phyloP scores from a whole-genome alignment of 2,113 vertebrate genomes.

The Circaetus gallicus region DNA sequence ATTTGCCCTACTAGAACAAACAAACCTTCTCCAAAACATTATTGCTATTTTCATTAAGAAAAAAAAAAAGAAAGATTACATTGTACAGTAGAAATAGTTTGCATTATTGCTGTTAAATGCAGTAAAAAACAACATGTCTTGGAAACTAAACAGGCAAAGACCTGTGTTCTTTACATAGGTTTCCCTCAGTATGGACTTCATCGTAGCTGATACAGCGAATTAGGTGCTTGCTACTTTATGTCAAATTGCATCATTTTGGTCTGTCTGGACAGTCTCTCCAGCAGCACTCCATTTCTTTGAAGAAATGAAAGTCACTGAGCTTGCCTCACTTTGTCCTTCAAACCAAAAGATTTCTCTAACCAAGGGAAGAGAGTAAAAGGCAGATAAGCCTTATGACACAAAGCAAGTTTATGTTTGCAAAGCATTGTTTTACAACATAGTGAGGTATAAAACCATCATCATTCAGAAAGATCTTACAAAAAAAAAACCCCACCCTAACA shows the following conservation, averaged over 20 bases:
- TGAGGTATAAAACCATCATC: not conserved
- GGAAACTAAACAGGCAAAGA: not conserved
- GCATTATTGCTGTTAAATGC: not conserved
- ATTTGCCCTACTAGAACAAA: not conserved
- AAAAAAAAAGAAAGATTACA: not conserved
- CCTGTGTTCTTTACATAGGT: not conserved
- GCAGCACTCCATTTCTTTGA: not conserved
- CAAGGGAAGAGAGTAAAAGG: not conserved
- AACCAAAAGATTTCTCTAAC: not conserved
- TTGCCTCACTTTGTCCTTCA: not conserved
- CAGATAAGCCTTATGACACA: not conserved
- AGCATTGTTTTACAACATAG: not conserved
- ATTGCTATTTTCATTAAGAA: not conserved
- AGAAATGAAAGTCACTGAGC: not conserved
- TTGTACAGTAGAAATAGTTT: not conserved
- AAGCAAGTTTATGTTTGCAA: fast-evolving
- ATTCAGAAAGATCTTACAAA: not conserved
- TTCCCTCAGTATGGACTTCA: not conserved
- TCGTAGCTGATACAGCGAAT: not conserved
- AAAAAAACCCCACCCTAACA: not conserved
- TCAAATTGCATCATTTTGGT: not conserved
- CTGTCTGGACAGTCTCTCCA: not conserved
- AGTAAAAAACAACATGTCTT: not conserved
- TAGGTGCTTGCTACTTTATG: not conserved
- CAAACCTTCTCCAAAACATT: not conserved